A percentile compares a stretch with the other conserved stretches of the same genome.
Evolutionary conservation across 2,888 invertebrate genomes (phyloP).

Genomic region (Dysmachus trigonus): DNA sequence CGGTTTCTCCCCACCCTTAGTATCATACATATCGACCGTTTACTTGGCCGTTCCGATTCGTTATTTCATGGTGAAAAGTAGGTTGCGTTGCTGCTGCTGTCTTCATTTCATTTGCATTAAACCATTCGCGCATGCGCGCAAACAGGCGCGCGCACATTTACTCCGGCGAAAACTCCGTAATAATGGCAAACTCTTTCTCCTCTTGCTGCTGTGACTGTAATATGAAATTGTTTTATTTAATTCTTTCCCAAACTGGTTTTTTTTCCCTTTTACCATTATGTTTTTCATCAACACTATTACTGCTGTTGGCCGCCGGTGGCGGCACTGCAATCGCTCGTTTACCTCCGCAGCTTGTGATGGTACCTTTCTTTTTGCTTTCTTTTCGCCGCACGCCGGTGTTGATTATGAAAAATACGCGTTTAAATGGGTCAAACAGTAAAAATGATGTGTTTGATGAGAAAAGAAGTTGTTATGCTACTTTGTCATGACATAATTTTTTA

Average conservation of each 20-base stretch:
- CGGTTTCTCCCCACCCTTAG: background rate
- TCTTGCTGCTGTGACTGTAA: background rate
- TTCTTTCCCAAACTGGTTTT: background rate
- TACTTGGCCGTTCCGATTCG: background rate
- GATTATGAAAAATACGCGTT: background rate
- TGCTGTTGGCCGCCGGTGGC: background rate
- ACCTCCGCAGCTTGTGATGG: background rate
- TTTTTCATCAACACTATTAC: background rate
- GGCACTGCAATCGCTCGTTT: background rate
- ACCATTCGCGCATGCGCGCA: background rate
- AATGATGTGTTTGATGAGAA: constrained; percentile 1
- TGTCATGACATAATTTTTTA: constrained; percentile 29
- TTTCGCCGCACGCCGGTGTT: no score
- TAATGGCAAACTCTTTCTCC: constrained; percentile 6
- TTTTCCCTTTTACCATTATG: background rate
- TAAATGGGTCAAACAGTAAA: constrained; percentile 15
- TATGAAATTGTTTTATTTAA: background rate
- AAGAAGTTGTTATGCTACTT: constrained; percentile 7
- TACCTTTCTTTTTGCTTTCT: background rate
- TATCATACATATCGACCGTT: background rate
- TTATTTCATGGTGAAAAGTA: constrained; percentile 13
- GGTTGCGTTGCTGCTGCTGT: constrained; percentile 29
- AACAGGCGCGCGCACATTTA: no score
- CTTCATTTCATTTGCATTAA: constrained; percentile 30
- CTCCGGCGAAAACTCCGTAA: background rate